Conservation (phyloP, 2,888 invertebrate genomes). For the Homarus gammarus region DNA sequence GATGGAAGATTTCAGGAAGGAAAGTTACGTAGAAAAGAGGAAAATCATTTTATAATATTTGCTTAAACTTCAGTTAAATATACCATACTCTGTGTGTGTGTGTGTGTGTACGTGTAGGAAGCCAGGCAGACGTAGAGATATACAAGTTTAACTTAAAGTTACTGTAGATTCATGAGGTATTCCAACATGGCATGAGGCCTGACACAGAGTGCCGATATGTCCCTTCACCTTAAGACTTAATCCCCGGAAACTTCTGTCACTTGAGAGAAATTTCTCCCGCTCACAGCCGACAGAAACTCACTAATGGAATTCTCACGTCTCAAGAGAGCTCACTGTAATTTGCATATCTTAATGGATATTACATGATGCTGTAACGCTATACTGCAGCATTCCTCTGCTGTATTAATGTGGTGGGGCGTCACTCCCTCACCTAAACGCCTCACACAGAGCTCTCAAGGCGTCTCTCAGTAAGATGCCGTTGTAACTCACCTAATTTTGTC, state of each 20-base stretch:
- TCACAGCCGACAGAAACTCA: neutral
- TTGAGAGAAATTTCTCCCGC: neutral
- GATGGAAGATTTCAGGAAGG: no score
- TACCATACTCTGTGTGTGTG: no score
- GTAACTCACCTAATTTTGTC: no score
- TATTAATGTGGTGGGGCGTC: neutral
- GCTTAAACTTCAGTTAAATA: no score
- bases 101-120: no score
- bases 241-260: neutral
- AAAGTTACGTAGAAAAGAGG: no score
- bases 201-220: neutral
- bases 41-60: no score
- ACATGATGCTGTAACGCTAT: neutral
- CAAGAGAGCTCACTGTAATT: neutral
- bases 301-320: constrained; percentile 6
- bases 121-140: no score
- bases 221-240: neutral
- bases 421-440: neutral
- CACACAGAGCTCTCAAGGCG: neutral
- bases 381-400: neutral
- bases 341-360: constrained; percentile 9
- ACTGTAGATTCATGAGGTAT: no score
- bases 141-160: no score
- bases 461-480: neutral
- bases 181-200: no score